Evolutionary conservation across 35 echinoderm and acorn worm genomes (phyloP), one percentile per base, ranked within the genome.

Genomic region (Hemicentrotus pulcherrimus): DNA sequence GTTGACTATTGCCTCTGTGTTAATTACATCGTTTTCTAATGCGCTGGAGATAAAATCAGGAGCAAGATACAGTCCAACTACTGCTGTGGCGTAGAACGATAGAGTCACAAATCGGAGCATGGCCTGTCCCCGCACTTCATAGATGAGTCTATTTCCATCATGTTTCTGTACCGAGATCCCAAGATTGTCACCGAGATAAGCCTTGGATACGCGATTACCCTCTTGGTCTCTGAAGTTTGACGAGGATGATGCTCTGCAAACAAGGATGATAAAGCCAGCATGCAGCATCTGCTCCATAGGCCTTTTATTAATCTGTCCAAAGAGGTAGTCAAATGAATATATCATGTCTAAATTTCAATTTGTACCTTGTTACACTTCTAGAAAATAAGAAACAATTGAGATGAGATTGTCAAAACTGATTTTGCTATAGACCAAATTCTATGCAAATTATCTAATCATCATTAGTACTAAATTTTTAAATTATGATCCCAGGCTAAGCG

Each of bases 41-140:
- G 96, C 96, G 12, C 95, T 96, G 10, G 95, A 78, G 12, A 98
- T 94, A 32, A 98, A 92, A 86, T 98, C 98, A 0, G 98, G 98
- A 3, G 98, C 86, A 86, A 96, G 46, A 88, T 98, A 98, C 46
- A 98, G n/a, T 32, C 96, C 96, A 46, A 92, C 47, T 12, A 86
- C 28, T 28, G 98, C 95, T 2, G 96, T 97, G 22, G 46, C 94
- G 61, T 98, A 98, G 94, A 97, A 97, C n/a, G 94, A 41, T 24
- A 94, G 31, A 0, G 94, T 95, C 12, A 95, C 94, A 28, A 98
- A 50, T 18, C 95, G 94, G 46, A 98, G 94, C 52, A 96, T 94
- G 45, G 91, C 78, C 30, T 61, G 46, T 14, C 70, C 45, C 30
- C 94, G 95, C 9, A 96, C 94, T 95, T 98, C 92, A 50, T 98